Evolutionary conservation across 2,113 vertebrate species (phyloP).

Genomic region (Delphinapterus leucas): DNA sequence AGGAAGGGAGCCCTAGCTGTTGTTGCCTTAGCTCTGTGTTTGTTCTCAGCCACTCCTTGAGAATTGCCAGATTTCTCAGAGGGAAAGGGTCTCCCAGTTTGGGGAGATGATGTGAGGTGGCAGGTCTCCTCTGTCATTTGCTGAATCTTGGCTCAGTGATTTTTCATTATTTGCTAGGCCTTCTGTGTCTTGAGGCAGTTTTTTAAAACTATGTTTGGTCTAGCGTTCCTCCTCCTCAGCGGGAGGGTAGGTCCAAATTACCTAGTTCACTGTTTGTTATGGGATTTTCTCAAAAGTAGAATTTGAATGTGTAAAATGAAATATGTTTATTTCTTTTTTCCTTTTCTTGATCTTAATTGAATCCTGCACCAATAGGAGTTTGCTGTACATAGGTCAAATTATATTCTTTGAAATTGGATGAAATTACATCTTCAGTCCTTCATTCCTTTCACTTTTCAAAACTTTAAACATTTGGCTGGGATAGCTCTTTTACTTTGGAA

Average conservation of each 20-base stretch:
- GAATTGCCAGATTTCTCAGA: background rate
- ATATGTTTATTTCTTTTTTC: background rate
- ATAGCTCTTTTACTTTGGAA: background rate
- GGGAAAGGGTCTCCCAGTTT: background rate
- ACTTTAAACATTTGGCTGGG: background rate
- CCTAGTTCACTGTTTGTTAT: background rate
- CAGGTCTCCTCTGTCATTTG: background rate
- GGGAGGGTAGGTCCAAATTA: background rate
- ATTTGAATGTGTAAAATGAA: background rate
- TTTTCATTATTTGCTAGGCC: background rate
- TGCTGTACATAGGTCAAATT: background rate
- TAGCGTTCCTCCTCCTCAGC: background rate
- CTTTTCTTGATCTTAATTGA: background rate
- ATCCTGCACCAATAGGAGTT: background rate
- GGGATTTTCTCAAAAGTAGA: background rate
- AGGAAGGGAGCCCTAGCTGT: background rate
- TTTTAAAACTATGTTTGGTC: conserved; percentile 4
- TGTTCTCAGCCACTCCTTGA: background rate
- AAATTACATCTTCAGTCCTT: conserved; percentile 25
- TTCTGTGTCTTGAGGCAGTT: background rate
- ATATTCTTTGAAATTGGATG: background rate
- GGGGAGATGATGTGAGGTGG: background rate
- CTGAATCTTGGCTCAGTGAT: background rate
- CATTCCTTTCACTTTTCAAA: conserved; percentile 30
- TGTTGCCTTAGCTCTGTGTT: background rate